A percentile compares a stretch with the other conserved stretches of the same genome.
phyloP scores from a whole-genome alignment of 2,113 vertebrate genomes.

The Pangasianodon hypophthalmus region DNA sequence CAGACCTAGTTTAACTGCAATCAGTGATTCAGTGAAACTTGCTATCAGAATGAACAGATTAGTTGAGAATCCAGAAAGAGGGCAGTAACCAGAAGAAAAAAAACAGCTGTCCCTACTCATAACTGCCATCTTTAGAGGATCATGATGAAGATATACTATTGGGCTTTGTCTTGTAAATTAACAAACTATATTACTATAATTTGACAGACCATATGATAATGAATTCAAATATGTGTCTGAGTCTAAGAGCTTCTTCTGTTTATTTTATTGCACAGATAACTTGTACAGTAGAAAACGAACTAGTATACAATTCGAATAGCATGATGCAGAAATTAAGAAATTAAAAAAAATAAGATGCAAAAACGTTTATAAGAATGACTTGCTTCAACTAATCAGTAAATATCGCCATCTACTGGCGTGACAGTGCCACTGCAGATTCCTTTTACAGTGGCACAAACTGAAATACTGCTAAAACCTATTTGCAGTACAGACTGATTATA shows the following conservation, averaged over 20 bases:
- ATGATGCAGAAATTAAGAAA: not conserved
- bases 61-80: not conserved
- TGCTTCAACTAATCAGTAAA: not conserved
- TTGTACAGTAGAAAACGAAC: not conserved
- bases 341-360: not conserved
- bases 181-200: not conserved
- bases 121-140: not conserved
- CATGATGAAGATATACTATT: not conserved
- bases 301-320: not conserved
- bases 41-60: too few species aligned
- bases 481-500: not conserved
- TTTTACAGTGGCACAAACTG: not conserved
- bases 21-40: too few species aligned
- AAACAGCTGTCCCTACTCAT: not conserved
- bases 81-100: too few species aligned
- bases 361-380: not conserved
- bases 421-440: not conserved
- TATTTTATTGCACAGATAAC: not conserved
- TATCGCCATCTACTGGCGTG: not conserved
- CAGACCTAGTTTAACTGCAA: not conserved
- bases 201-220: not conserved
- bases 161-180: not conserved
- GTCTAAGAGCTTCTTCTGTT: not conserved
- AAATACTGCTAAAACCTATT: not conserved
- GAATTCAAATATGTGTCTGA: not conserved